Evolutionary conservation across 2,113 vertebrate species (phyloP).

Genomic region (Haliaeetus leucogaster): DNA sequence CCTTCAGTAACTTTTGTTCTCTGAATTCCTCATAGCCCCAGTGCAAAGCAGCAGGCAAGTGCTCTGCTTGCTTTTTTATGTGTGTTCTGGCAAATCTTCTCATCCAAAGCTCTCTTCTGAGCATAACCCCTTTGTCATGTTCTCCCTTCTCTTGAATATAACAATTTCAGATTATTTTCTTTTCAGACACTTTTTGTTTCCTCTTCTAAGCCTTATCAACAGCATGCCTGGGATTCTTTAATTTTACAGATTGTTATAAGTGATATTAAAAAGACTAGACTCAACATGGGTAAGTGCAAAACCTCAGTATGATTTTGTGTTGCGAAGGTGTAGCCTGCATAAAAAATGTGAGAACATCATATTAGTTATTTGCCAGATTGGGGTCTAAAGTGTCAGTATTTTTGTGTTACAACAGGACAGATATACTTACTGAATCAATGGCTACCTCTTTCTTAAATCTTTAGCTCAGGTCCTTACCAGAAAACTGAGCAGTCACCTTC

Average conservation of each 20-base stretch:
- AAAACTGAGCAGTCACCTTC: background rate
- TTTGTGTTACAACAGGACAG: background rate
- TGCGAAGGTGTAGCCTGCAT: background rate
- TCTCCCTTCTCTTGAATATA: background rate
- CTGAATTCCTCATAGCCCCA: background rate
- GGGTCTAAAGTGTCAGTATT: background rate
- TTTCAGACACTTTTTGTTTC: background rate
- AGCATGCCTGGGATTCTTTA: background rate
- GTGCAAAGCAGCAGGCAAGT: background rate
- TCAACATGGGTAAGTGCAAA: background rate
- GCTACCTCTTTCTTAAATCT: background rate
- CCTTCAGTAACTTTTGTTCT: background rate
- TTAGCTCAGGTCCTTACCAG: background rate
- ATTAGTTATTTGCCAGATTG: background rate
- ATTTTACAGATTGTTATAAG: background rate
- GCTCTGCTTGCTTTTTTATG: background rate
- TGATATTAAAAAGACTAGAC: background rate
- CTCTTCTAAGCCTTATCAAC: background rate
- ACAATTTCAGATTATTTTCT: background rate
- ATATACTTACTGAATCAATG: background rate
- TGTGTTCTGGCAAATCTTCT: background rate
- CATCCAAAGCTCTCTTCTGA: background rate
- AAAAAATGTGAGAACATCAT: background rate
- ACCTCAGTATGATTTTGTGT: background rate
- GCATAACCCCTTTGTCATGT: background rate